Conservation (phyloP, 1,140 invertebrate genomes). For the Brachionus asplanchnoidis region DNA sequence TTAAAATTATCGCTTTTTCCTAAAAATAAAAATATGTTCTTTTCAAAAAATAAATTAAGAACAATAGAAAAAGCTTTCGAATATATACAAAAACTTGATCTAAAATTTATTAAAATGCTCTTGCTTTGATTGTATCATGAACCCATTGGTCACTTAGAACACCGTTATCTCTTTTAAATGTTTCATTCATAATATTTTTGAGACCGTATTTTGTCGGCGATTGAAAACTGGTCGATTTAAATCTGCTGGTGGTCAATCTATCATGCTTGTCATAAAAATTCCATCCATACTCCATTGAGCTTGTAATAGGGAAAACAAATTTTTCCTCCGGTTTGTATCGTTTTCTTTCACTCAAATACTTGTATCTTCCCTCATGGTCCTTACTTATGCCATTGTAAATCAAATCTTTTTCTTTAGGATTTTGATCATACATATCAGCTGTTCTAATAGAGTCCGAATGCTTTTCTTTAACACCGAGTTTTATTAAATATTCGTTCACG, state of each 20-base stretch:
- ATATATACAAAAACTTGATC: background rate
- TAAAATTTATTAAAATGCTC: background rate
- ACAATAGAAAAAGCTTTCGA: background rate
- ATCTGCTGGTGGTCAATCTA: background rate
- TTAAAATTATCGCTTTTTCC: background rate
- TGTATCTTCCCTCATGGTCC: slow-evolving; percentile 41
- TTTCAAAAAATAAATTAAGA: background rate
- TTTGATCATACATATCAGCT: slow-evolving; percentile 33
- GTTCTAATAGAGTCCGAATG: background rate
- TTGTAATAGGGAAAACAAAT: slow-evolving; percentile 26
- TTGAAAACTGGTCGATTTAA: slow-evolving; percentile 25
- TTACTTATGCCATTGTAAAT: slow-evolving; percentile 42
- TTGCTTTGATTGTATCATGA: slow-evolving; percentile 15
- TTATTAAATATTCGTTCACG: slow-evolving; percentile 1
- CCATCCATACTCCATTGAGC: slow-evolving; percentile 42
- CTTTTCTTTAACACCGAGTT: slow-evolving; percentile 5
- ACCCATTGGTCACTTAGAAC: slow-evolving; percentile 11
- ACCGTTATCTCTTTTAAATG: slow-evolving; percentile 1
- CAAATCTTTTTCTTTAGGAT: background rate
- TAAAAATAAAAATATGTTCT: background rate
- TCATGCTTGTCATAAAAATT: slow-evolving; percentile 29
- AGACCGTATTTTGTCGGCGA: background rate
- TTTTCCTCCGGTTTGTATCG: slow-evolving; percentile 29
- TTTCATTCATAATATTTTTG: slow-evolving; percentile 20
- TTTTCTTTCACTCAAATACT: slow-evolving; percentile 43